Evolutionary conservation across 1,140 invertebrate genomes (phyloP).

Genomic region (Chrysopa pallens): DNA sequence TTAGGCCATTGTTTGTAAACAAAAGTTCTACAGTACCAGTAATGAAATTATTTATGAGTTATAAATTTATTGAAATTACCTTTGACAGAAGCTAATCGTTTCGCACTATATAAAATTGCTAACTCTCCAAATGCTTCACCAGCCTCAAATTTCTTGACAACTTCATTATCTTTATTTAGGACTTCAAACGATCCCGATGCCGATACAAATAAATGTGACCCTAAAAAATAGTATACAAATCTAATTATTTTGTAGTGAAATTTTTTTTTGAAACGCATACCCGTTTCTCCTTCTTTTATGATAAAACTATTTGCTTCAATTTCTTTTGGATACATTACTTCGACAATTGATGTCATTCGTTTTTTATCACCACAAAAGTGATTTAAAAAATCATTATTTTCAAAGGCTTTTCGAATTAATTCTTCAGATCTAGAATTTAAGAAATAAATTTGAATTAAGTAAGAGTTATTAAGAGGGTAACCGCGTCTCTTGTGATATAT

Average conservation of each 20-base stretch:
- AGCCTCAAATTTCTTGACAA: constrained; percentile 53
- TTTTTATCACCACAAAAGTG: constrained; percentile 68
- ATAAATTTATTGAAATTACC: constrained; percentile 24
- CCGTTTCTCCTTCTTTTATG: constrained; percentile 72
- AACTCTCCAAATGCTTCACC: constrained; percentile 87
- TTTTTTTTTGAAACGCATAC: constrained; percentile 15
- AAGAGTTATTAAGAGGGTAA: no score
- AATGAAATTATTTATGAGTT: not conserved
- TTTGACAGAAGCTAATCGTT: constrained; percentile 67
- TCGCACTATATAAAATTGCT: constrained; percentile 85
- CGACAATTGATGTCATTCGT: constrained; percentile 60
- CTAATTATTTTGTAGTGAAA: not conserved
- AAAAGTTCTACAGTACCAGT: not conserved
- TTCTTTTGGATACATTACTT: constrained; percentile 75
- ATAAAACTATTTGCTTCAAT: constrained; percentile 58
- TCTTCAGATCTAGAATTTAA: not conserved
- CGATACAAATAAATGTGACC: constrained; percentile 64
- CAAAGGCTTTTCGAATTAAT: constrained; percentile 30
- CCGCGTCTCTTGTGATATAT: no score
- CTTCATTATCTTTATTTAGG: constrained; percentile 52
- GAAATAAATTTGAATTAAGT: no score
- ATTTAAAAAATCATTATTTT: constrained; percentile 82
- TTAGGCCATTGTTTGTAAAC: no score
- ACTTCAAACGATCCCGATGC: constrained; percentile 75
- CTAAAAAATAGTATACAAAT: constrained; percentile 14